These are phyloP conservation scores for Brachionus rubens DNA, from an alignment of 1,140 invertebrate species.

Conservation along the genomic window DNA sequence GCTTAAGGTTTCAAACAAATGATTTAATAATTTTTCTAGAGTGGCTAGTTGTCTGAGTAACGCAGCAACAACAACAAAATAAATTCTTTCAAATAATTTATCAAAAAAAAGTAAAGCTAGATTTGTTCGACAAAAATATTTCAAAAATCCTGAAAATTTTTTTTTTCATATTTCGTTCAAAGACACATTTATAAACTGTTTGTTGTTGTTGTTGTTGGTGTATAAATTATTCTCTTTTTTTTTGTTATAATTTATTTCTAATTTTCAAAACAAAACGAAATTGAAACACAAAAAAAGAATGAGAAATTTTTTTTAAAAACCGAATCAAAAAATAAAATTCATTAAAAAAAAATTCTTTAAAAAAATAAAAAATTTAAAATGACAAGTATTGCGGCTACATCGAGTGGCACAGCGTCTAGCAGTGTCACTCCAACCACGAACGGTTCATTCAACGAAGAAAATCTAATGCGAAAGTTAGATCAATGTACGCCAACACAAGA, in stretches of 20 bases:
- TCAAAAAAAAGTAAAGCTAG: too few species aligned
- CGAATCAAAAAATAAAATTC: slow-evolving; percentile 4
- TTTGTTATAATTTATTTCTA: background rate
- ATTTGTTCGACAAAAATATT: too few species aligned
- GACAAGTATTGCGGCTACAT: background rate
- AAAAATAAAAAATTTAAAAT: slow-evolving; percentile 3
- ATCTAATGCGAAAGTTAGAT: background rate
- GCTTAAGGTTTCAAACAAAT: too few species aligned
- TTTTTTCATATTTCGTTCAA: too few species aligned
- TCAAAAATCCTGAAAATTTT: too few species aligned
- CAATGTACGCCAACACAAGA: slow-evolving; percentile 30
- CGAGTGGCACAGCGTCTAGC: background rate
- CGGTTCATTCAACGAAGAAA: slow-evolving; percentile 19
- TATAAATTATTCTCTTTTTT: too few species aligned
- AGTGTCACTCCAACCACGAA: background rate
- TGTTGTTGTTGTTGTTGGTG: too few species aligned
- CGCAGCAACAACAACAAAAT: too few species aligned
- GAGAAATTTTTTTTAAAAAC: background rate
- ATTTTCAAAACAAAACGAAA: background rate
- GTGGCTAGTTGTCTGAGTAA: too few species aligned
- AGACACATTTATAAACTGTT: too few species aligned
- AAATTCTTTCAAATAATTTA: too few species aligned
- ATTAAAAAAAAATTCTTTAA: slow-evolving; percentile 26
- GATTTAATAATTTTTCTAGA: too few species aligned
- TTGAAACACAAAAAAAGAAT: background rate